Percentiles rank a stretch among this genome's conserved stretches.
phyloP scores from a whole-genome alignment of 2,113 vertebrate species.

The Austrofundulus limnaeus region DNA sequence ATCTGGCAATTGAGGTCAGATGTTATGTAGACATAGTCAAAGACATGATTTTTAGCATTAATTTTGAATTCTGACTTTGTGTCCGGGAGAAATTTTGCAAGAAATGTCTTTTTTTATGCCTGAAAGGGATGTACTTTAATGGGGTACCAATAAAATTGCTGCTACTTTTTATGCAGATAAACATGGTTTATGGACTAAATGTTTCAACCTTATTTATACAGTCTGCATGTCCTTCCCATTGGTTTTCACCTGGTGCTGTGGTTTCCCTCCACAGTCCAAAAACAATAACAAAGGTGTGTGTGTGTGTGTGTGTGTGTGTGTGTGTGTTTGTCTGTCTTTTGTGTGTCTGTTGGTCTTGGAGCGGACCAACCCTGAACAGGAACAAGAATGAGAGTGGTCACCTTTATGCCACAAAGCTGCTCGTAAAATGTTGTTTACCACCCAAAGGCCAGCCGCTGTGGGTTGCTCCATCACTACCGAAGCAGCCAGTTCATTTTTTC shows the following conservation, averaged over 20 bases:
- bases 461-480: constrained; percentile 23
- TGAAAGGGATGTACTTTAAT: too few relatives aligned
- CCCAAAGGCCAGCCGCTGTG: constrained; percentile 32
- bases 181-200: too few relatives aligned
- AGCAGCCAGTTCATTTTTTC: constrained; percentile 35
- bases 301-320: background rate
- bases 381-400: background rate
- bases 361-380: background rate
- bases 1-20: too few relatives aligned
- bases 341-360: background rate
- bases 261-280: background rate
- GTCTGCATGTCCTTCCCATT: background rate
- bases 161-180: too few relatives aligned
- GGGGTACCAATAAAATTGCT: too few relatives aligned
- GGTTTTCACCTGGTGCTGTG: background rate
- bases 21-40: too few relatives aligned
- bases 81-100: too few relatives aligned
- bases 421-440: constrained; percentile 14
- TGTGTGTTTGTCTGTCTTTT: too few relatives aligned
- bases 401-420: constrained; percentile 26
- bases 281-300: background rate
- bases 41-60: too few relatives aligned
- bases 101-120: too few relatives aligned
- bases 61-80: too few relatives aligned
- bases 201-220: too few relatives aligned